Percentiles rank a stretch among this genome's conserved stretches.
phyloP scores from a whole-genome alignment of 2,113 vertebrate genomes.

The Melospiza georgiana region DNA sequence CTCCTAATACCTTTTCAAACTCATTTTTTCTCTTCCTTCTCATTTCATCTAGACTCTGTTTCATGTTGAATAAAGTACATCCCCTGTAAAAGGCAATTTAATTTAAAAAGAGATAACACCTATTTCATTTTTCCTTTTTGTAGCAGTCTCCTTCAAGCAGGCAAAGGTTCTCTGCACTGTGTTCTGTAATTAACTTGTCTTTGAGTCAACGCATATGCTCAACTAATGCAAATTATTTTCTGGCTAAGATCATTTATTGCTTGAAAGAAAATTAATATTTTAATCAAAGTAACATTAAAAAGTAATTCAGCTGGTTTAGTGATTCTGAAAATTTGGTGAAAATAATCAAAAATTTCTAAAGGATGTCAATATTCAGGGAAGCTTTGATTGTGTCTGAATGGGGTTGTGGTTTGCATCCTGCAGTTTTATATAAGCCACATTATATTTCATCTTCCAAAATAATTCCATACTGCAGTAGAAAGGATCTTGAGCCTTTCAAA shows the following conservation, averaged over 20 bases:
- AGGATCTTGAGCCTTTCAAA: not conserved
- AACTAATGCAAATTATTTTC: not conserved
- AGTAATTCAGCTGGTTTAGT: not conserved
- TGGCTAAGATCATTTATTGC: not conserved
- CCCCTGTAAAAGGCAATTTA: not conserved
- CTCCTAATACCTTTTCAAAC: not conserved
- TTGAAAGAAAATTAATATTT: not conserved
- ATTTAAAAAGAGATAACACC: not conserved
- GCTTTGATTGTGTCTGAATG: not conserved
- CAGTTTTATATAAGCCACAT: not conserved
- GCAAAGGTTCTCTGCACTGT: not conserved
- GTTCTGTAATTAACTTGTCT: slow-evolving; percentile 46
- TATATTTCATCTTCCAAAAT: not conserved
- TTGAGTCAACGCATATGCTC: not conserved
- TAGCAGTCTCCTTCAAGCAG: not conserved
- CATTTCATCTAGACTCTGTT: not conserved
- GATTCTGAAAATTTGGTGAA: not conserved
- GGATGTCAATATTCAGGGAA: not conserved
- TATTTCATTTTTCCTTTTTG: not conserved
- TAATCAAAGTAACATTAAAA: not conserved
- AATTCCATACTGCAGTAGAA: not conserved
- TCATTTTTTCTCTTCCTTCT: not conserved
- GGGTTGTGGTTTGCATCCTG: not conserved
- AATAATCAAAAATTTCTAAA: not conserved
- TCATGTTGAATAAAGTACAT: not conserved